Evolutionary conservation across 2,113 vertebrate species (phyloP), one percentile per base, ranked within the genome.

Genomic region (Hipposideros armiger): DNA sequence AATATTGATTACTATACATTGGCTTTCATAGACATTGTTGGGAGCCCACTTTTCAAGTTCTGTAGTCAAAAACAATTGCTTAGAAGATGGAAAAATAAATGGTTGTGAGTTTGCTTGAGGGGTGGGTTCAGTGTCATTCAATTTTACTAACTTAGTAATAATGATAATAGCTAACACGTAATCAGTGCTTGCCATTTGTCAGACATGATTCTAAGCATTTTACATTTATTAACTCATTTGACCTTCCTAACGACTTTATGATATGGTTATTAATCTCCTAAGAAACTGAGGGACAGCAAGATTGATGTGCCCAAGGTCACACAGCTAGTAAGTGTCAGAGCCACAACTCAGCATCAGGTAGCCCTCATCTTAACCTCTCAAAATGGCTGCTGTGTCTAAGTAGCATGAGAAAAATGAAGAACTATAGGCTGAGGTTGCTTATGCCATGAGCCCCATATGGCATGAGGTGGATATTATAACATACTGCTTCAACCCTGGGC

Each of bases 161-260:
- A 90, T 77, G 28, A 40, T 67, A 64, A 58, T 52, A 82, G 54
- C 64, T 73, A 19, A 62, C 24, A 60, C 47, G 84, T 56, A 56
- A n/a, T 83, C 58, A 70, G 19, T 36, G 42, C 64, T 36, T 80
- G 67, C 15, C 66, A 3, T 11, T 15, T 73, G 50, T 70, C 42
- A 84, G 50, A 40, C 36, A 17, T 10, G 7, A 30, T 67, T 90
- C 66, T 74, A 66, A 91, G 90, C 50, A 78, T 30, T 86, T 66
- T 22, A 58, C 14, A 40, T 76, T 86, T 85, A 89, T 88, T 62
- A 80, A 73, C 56, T 90, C 40, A 4, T 67, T 94, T 96, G 56
- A 58, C 78, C 74, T 80, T 76, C 42, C 2, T 56, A 42, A 81
- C 54, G 84, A 69, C 69, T 73, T 76, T 32, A 10, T 42, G 67